Evolutionary conservation across 2,797 vertebrate genomes (phyloP), one percentile per base, ranked within the genome.

Genomic region (Etheostoma perlongum): DNA sequence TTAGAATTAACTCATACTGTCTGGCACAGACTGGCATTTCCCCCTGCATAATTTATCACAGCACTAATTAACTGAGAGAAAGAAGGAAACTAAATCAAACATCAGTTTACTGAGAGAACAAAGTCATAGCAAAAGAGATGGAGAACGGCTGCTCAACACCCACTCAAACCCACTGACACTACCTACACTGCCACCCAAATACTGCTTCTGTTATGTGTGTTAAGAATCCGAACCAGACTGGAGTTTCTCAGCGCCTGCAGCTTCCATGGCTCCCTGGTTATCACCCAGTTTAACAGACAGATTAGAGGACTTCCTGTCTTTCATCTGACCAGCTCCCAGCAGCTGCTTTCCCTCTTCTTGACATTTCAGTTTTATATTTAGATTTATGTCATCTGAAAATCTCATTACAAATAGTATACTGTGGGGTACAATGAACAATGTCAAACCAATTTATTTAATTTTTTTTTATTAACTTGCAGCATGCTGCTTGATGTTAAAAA

Each of bases 261-360:
- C 84, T 83, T 86, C 81, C 85, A 78, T 47, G 90, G 80, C 86
- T 91, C 84, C 82, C 78, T 76, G 84, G 87, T 92, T 91, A 91
- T 91, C 91, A 78, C 57, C 70, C 63, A 42, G 82, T 82, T 76
- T 59, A 73, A 44, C 78, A 79, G 78, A 78, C 78, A 88, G 89
- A 93, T 89, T 87, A 89, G 80, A 89, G 64, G 64, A 87, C 85
- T 88, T 88, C 90, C 89, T 91, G 91, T 87, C 90, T 91, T 89
- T 91, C 76, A 87, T 91, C 81, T 70, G 60, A 81, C 30, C 76
- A 53, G 79, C 80, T 86, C 81, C 80, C 66, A 75, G 33, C 84
- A 81, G 84, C 87, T 91, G 85, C 61, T 89, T 72, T 75, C 78
- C 67, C 53, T 89, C 70, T 65, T 51, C 48, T 68, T 54, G 75